Conservation (phyloP, 2,888 invertebrate species). For the Rhopalosiphum nymphaeae region DNA sequence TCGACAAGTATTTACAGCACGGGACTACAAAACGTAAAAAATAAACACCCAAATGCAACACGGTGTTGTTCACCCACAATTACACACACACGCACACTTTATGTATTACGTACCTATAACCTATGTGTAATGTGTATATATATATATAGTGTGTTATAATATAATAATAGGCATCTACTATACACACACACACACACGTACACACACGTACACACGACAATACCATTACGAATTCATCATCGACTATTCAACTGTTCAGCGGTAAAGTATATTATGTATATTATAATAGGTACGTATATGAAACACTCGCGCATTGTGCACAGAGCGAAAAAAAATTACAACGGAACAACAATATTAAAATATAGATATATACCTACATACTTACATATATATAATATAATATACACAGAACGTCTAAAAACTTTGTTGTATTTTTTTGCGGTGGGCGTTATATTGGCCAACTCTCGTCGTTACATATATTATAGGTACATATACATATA, state of each 20-base stretch:
- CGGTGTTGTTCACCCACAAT: conserved; percentile 31
- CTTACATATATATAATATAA: neutral
- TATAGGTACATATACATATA: neutral
- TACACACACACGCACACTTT: neutral
- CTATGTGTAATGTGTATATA: no score
- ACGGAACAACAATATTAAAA: neutral
- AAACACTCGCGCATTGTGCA: neutral
- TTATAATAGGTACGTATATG: neutral
- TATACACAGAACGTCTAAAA: neutral
- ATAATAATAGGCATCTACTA: neutral
- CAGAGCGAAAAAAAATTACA: neutral
- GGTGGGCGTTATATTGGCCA: conserved; percentile 53
- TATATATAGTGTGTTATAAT: neutral
- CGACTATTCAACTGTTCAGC: conserved; percentile 41
- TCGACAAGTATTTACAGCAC: neutral
- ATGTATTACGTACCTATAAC: neutral
- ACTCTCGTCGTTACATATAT: conserved; percentile 44
- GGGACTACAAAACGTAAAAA: neutral
- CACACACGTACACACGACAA: neutral
- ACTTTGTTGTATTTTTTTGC: conserved; percentile 17
- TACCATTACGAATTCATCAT: conserved; percentile 55
- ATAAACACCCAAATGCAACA: neutral
- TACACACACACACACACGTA: neutral
- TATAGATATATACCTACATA: neutral
- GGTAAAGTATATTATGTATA: neutral